Conservation (phyloP, 1,140 invertebrate genomes). For the Platyura marginata region DNA sequence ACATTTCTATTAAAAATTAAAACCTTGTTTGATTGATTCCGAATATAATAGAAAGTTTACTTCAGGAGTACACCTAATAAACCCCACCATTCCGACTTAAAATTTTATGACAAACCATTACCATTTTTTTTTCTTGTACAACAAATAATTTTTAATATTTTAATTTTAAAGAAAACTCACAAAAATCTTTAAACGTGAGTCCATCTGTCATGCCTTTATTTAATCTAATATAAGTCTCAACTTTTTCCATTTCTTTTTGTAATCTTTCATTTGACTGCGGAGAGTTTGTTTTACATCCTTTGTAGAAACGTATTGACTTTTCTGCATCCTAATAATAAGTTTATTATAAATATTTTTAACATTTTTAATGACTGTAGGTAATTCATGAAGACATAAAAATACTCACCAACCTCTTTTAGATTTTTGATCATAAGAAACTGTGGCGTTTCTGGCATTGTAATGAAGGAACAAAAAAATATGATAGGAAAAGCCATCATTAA, state of each 20-base stretch:
- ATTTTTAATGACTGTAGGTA: not conserved
- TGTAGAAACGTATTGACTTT: constrained; percentile 29
- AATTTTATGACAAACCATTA: no score
- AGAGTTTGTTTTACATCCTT: constrained; percentile 6
- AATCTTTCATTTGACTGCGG: constrained; percentile 2
- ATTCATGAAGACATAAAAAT: not conserved
- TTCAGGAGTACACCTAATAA: no score
- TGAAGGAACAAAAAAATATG: constrained; percentile 40
- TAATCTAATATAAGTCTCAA: constrained; percentile 4
- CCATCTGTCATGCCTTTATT: not conserved
- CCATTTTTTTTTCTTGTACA: no score
- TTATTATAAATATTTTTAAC: constrained; percentile 13
- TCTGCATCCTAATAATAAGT: constrained; percentile 44
- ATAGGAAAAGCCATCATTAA: constrained; percentile 45
- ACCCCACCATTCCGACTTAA: no score
- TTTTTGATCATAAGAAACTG: constrained; percentile 39
- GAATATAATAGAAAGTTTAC: no score
- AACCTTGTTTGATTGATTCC: no score
- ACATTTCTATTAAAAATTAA: no score
- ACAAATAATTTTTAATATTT: no score
- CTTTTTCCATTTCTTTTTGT: constrained; percentile 8
- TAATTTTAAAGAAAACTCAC: constrained; percentile 3
- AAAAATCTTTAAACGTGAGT: not conserved
- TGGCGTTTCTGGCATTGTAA: constrained; percentile 69
- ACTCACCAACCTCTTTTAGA: not conserved